Percentiles rank a stretch among this genome's conserved stretches.
Evolutionary conservation across 2,888 invertebrate genomes (phyloP).

Genomic region (Melolontha melolontha): DNA sequence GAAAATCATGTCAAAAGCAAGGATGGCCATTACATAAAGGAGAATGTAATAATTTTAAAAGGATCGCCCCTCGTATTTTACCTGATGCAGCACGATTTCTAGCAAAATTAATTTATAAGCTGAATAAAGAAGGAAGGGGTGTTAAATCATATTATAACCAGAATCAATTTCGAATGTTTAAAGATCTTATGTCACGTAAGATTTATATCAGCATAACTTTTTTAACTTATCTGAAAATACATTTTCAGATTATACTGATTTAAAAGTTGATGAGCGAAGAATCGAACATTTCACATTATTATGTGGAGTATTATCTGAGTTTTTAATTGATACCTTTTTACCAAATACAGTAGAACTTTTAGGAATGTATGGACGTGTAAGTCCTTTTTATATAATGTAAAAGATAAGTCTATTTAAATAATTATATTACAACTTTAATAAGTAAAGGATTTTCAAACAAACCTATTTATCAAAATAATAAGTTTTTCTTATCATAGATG

Average conservation of each 20-base stretch:
- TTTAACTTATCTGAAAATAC: too few relatives aligned
- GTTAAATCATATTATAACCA: slow-evolving; percentile 78
- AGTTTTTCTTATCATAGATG: slow-evolving; percentile 72
- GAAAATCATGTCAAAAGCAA: slow-evolving; percentile 81
- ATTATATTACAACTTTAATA: too few relatives aligned
- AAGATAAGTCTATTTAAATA: neutral
- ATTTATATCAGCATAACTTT: too few relatives aligned
- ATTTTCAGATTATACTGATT: slow-evolving; percentile 82
- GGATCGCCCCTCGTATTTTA: slow-evolving; percentile 77
- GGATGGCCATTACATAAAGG: slow-evolving; percentile 86
- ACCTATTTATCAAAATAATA: slow-evolving; percentile 2
- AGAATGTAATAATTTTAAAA: slow-evolving; percentile 84
- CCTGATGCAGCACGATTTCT: slow-evolving; percentile 88
- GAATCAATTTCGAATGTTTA: slow-evolving; percentile 80
- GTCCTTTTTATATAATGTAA: slow-evolving; percentile 52
- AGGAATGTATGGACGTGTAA: slow-evolving; percentile 89
- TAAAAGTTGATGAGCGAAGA: slow-evolving; percentile 79
- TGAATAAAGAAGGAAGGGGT: slow-evolving; percentile 76
- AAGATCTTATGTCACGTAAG: slow-evolving; percentile 93
- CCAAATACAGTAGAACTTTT: slow-evolving; percentile 84
- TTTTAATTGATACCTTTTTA: slow-evolving; percentile 76
- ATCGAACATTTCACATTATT: slow-evolving; percentile 85
- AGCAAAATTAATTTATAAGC: slow-evolving; percentile 78
- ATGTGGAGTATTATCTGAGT: slow-evolving; percentile 78
- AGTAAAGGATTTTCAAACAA: too few relatives aligned